Conservation (phyloP, 2,113 vertebrate species). For the Rhynchomys soricoides region DNA sequence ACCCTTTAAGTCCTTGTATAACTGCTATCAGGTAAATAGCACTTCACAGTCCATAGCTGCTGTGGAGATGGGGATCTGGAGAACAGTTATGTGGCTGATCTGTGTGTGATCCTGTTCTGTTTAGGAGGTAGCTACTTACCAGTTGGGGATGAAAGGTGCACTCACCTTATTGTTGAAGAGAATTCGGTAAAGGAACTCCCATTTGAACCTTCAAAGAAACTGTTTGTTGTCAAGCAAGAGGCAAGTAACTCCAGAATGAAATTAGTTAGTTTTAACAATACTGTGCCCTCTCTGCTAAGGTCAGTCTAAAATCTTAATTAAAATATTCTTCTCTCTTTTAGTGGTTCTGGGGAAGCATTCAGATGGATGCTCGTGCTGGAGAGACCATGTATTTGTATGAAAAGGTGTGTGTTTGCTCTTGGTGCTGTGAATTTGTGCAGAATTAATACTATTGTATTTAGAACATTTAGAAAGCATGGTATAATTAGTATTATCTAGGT, state of each 20-base stretch:
- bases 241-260: conserved; percentile 83
- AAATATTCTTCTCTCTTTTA: conserved; percentile 77
- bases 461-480: background rate
- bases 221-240: conserved; percentile 98
- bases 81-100: background rate
- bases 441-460: background rate
- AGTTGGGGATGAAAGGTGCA: conserved; percentile 94
- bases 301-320: conserved; percentile 46
- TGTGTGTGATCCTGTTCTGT: conserved; percentile 11
- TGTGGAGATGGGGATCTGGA: background rate
- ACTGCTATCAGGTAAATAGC: conserved; percentile 5
- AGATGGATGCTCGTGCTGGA: conserved; percentile 98
- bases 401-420: conserved; percentile 88
- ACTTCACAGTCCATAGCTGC: background rate
- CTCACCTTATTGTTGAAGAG: conserved; percentile 97
- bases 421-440: background rate
- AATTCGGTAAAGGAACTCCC: conserved; percentile 95
- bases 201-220: conserved; percentile 90
- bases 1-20: background rate
- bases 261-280: background rate
- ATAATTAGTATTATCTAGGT: conserved; percentile 2
- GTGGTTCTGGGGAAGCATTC: conserved; percentile 99
- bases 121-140: conserved; percentile 91
- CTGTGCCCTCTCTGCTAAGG: background rate
- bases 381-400: conserved; percentile 98